A percentile compares a stretch with the other conserved stretches of the same genome.
phyloP scores from a whole-genome alignment of 2,113 vertebrate genomes.

The Ascaphus truei region DNA sequence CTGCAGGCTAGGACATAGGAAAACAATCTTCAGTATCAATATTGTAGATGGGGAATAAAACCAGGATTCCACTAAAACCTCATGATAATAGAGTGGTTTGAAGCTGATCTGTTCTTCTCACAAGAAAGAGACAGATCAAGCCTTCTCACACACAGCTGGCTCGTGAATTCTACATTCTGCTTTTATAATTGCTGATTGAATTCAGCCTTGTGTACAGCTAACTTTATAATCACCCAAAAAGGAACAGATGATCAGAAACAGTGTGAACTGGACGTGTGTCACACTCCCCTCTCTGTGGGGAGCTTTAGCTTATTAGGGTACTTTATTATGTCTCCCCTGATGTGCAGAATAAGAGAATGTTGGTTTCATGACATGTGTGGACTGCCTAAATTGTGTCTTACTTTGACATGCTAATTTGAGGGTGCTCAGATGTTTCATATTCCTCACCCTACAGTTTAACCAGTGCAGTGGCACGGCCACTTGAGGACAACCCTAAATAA shows the following conservation, averaged over 20 bases:
- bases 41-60: too few relatives aligned
- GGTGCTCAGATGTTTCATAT: neutral
- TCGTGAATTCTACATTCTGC: neutral
- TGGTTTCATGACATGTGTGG: neutral
- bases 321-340: neutral
- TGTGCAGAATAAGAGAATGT: neutral
- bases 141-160: neutral
- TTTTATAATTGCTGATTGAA: slow-evolving; percentile 28
- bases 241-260: slow-evolving; percentile 28
- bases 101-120: too few relatives aligned
- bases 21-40: too few relatives aligned
- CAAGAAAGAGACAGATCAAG: neutral
- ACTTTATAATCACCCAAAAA: slow-evolving; percentile 6
- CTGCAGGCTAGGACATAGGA: too few relatives aligned
- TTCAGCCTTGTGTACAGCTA: neutral
- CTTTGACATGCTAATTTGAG: neutral
- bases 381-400: slow-evolving; percentile 6
- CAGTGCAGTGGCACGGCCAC: neutral
- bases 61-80: too few relatives aligned
- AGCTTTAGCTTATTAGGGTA: slow-evolving; percentile 16
- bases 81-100: too few relatives aligned
- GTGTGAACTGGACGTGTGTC: slow-evolving; percentile 17
- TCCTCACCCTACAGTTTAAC: neutral
- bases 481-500: neutral
- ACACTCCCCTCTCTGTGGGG: slow-evolving; percentile 9